Conservation (phyloP, 1,140 invertebrate genomes). For the Drosophila fuyamai region DNA sequence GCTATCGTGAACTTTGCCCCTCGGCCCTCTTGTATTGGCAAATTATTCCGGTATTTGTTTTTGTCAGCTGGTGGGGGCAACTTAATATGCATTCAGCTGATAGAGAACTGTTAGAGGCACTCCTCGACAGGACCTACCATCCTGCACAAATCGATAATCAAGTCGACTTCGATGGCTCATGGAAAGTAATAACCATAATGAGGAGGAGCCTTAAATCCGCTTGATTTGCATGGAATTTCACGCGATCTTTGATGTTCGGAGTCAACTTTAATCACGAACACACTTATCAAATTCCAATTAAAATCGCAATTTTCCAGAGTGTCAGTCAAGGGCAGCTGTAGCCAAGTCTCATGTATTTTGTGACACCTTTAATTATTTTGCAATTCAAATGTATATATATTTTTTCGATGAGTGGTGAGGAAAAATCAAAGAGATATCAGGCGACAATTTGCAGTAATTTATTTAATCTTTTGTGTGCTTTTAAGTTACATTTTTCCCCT, state of each 20-base stretch:
- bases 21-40: conserved; percentile 56
- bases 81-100: conserved; percentile 72
- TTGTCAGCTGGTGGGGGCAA: conserved; percentile 59
- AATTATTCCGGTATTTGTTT: conserved; percentile 80
- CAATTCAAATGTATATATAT: conserved; percentile 11
- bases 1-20: conserved; percentile 26
- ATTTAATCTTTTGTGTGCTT: background rate
- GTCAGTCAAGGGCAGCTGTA: conserved; percentile 73
- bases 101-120: conserved; percentile 40
- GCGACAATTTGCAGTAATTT: background rate
- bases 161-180: conserved; percentile 45
- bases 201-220: conserved; percentile 16
- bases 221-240: conserved; percentile 66
- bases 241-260: conserved; percentile 55
- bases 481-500: background rate
- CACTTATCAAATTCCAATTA: conserved; percentile 74
- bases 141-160: conserved; percentile 71
- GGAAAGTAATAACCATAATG: conserved; percentile 70
- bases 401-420: background rate
- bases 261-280: conserved; percentile 65
- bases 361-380: conserved; percentile 38
- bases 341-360: conserved; percentile 14
- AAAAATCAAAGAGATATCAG: background rate
- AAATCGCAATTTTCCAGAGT: conserved; percentile 67
- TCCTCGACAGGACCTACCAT: conserved; percentile 11